Conservation (phyloP, 2,113 vertebrate species). For the Ammodytes dubius region DNA sequence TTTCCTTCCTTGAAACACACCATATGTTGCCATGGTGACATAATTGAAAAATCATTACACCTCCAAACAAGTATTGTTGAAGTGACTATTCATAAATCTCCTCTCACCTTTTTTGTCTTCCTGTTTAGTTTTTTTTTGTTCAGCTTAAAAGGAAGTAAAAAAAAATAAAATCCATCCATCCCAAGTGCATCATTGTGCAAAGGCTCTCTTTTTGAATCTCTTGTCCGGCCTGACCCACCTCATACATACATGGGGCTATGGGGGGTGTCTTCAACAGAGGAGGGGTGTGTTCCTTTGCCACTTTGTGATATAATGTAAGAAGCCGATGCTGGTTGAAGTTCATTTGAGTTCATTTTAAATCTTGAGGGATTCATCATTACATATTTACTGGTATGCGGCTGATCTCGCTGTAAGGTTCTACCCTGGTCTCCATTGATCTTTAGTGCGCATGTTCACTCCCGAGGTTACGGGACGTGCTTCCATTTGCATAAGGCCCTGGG, state of each 20-base stretch:
- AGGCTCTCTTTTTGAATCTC: slow-evolving; percentile 50
- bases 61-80: slow-evolving; percentile 75
- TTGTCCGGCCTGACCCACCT: slow-evolving; percentile 37
- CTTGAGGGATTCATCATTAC: slow-evolving; percentile 94
- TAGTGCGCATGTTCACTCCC: slow-evolving; percentile 97
- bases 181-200: slow-evolving; percentile 53
- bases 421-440: slow-evolving; percentile 92
- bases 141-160: slow-evolving; percentile 49
- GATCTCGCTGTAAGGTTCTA: slow-evolving; percentile 97
- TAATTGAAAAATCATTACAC: slow-evolving; percentile 82
- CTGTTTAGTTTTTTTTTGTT: slow-evolving; percentile 18
- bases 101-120: slow-evolving; percentile 55
- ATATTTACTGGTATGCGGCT: slow-evolving; percentile 95
- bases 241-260: background rate
- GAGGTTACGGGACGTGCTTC: slow-evolving; percentile 94
- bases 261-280: slow-evolving; percentile 40
- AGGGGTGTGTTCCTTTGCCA: slow-evolving; percentile 69
- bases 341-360: slow-evolving; percentile 86
- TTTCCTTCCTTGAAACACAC: slow-evolving; percentile 52
- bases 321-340: slow-evolving; percentile 87
- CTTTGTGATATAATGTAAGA: slow-evolving; percentile 85
- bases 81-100: slow-evolving; percentile 71
- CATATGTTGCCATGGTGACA: slow-evolving; percentile 74
- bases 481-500: slow-evolving; percentile 99
- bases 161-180: slow-evolving; percentile 43